Conservation (phyloP, 2,113 vertebrate species). For the Chauna torquata region DNA sequence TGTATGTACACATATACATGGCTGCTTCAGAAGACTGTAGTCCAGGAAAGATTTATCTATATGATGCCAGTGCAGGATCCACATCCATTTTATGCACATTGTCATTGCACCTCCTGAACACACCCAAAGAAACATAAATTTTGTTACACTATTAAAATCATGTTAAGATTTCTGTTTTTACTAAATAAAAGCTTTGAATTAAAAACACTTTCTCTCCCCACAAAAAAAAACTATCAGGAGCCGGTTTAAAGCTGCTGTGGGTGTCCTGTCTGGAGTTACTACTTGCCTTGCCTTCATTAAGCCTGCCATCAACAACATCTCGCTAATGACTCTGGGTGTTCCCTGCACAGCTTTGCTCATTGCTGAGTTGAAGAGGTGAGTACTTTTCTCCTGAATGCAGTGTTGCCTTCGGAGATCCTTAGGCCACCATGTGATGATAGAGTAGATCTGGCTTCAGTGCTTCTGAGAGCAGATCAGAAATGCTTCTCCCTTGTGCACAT, state of each 20-base stretch:
- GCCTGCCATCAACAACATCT: slow-evolving; percentile 94
- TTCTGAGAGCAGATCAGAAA: background rate
- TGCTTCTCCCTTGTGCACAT: background rate
- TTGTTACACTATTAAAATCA: background rate
- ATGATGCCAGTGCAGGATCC: background rate
- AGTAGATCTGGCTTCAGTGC: background rate
- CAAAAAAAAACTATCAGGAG: slow-evolving; percentile 73
- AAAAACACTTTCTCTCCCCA: background rate
- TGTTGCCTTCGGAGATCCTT: background rate
- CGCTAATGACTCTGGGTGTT: slow-evolving; percentile 92
- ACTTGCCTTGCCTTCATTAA: slow-evolving; percentile 94
- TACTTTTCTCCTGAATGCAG: background rate
- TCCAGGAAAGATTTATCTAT: background rate
- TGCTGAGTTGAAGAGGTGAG: slow-evolving; percentile 92
- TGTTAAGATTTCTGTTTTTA: background rate
- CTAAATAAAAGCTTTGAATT: background rate
- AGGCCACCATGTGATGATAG: fast-evolving
- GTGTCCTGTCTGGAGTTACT: slow-evolving; percentile 90
- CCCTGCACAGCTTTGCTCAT: slow-evolving; percentile 92
- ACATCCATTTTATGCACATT: background rate
- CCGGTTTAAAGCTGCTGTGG: slow-evolving; percentile 93
- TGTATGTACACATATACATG: fast-evolving
- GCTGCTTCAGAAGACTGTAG: background rate
- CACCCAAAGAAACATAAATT: background rate
- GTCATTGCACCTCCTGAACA: background rate